These are phyloP conservation scores for Lethocerus indicus DNA, from an alignment of 1,140 invertebrate genomes.

Conservation along the genomic window DNA sequence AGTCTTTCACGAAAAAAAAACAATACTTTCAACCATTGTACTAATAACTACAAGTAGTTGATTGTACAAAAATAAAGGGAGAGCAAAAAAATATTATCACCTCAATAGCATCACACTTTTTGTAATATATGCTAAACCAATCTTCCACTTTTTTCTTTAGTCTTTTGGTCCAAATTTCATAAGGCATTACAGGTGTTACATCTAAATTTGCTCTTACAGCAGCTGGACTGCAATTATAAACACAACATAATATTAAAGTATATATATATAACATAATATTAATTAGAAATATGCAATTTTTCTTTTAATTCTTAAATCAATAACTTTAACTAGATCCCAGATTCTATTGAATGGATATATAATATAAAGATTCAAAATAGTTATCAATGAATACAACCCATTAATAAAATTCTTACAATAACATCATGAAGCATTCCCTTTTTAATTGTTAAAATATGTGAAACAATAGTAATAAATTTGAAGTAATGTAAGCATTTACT, in stretches of 20 bases:
- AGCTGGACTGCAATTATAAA: constrained; percentile 10
- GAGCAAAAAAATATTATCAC: too few species aligned
- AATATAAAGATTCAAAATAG: too few species aligned
- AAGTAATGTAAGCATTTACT: too few species aligned
- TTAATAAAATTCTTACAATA: too few species aligned
- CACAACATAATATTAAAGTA: background rate
- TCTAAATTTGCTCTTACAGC: constrained; percentile 13
- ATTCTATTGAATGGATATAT: too few species aligned
- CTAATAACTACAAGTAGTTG: background rate
- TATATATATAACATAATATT: background rate
- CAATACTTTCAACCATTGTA: constrained; percentile 20
- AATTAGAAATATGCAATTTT: too few species aligned
- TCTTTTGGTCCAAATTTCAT: constrained; percentile 29
- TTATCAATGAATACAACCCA: too few species aligned
- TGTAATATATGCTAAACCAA: constrained; percentile 24
- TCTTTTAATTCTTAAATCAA: too few species aligned
- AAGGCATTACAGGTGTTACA: constrained; percentile 29
- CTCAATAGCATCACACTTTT: constrained; percentile 17
- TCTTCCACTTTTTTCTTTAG: constrained; percentile 22
- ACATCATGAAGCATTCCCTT: too few species aligned
- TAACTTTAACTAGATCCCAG: too few species aligned
- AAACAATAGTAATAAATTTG: too few species aligned
- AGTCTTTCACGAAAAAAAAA: constrained; percentile 21
- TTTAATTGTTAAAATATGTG: too few species aligned
- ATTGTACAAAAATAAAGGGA: background rate